A percentile compares a stretch with the other conserved stretches of the same genome.
Evolutionary conservation across 2,888 invertebrate genomes (phyloP).

Genomic region (Synergus itoensis): DNA sequence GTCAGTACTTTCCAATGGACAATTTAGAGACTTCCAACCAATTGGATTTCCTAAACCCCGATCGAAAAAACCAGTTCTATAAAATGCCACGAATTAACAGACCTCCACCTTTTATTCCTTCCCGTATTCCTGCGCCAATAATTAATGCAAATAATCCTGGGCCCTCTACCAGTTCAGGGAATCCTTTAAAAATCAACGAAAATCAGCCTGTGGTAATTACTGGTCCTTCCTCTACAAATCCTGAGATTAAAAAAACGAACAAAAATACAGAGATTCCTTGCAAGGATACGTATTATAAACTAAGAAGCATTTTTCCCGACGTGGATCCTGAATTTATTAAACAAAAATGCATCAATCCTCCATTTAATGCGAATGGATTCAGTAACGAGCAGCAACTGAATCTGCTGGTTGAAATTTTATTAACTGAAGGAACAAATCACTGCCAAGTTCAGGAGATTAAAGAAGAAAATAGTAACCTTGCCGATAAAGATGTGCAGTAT

Average conservation of each 20-base stretch:
- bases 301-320: constrained; percentile 63
- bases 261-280: constrained; percentile 10
- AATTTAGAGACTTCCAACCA: not conserved
- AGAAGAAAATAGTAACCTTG: not conserved
- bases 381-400: constrained; percentile 75
- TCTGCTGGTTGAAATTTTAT: constrained; percentile 75
- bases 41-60: constrained; percentile 14
- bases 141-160: constrained; percentile 19
- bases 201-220: not conserved
- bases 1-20: not conserved
- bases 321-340: constrained; percentile 60
- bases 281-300: constrained; percentile 52
- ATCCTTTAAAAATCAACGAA: not conserved
- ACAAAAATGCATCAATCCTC: constrained; percentile 54
- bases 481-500: constrained; percentile 58
- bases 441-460: not conserved
- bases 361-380: constrained; percentile 66
- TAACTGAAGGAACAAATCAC: constrained; percentile 71
- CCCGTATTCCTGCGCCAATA: constrained; percentile 48
- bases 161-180: not conserved
- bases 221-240: not conserved
- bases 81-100: not conserved
- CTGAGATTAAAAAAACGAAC: not conserved
- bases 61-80: not conserved
- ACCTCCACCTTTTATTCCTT: constrained; percentile 38